Conservation (phyloP, 2,888 invertebrate genomes). For the Octonoba sinensis region DNA sequence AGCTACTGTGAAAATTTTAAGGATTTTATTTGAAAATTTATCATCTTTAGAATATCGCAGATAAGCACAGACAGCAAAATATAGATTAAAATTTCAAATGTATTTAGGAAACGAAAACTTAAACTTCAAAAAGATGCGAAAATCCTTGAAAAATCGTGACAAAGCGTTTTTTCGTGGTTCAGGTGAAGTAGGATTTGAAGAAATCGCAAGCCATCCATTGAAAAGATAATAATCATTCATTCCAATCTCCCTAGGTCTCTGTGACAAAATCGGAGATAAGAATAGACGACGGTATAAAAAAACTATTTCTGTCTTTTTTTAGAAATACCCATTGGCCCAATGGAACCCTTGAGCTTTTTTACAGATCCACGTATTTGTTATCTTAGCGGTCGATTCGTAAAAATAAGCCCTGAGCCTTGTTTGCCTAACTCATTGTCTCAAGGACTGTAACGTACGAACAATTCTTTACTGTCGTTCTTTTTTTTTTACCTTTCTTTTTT, state of each 20-base stretch:
- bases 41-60: no score
- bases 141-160: conserved; percentile 37
- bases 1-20: no score
- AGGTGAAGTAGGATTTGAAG: conserved; percentile 56
- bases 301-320: conserved; percentile 31
- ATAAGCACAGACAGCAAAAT: no score
- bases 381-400: conserved; percentile 52
- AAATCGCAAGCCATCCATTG: conserved; percentile 55
- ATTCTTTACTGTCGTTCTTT: conserved; percentile 37
- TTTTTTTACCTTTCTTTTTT: conserved; percentile 9
- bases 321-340: conserved; percentile 28
- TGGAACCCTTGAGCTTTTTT: conserved; percentile 54
- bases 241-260: conserved; percentile 33
- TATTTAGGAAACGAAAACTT: no score
- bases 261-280: conserved; percentile 54
- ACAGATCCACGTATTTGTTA: conserved; percentile 58
- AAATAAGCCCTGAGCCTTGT: conserved; percentile 54
- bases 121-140: no score
- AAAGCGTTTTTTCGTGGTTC: conserved; percentile 45
- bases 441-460: conserved; percentile 37
- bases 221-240: conserved; percentile 58
- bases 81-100: no score
- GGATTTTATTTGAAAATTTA: no score
- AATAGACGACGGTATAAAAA: conserved; percentile 46
- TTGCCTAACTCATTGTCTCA: conserved; percentile 57